These are phyloP conservation scores for Homarus americanus DNA, from an alignment of 1,140 invertebrate species.

Conservation along the genomic window DNA sequence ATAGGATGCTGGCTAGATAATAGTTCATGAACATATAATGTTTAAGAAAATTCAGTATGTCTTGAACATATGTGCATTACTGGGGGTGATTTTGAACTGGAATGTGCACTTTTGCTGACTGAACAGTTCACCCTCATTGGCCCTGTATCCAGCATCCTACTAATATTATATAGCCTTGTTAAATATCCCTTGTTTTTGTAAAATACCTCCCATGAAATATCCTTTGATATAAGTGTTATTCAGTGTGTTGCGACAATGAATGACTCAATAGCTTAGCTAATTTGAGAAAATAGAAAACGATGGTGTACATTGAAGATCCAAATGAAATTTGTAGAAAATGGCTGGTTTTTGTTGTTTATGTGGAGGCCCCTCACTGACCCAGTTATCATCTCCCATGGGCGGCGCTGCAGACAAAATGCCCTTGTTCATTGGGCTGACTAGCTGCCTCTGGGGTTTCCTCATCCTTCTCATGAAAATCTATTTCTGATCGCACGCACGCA, in stretches of 20 bases:
- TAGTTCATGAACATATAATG: neutral
- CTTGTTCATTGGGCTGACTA: slow-evolving; percentile 85
- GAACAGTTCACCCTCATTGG: neutral
- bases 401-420: slow-evolving; percentile 83
- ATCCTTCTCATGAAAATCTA: slow-evolving; percentile 86
- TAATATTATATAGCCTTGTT: neutral
- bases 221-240: neutral
- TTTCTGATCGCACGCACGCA: slow-evolving; percentile 81
- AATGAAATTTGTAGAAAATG: slow-evolving; percentile 12
- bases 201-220: neutral
- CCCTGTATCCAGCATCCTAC: slow-evolving; percentile 30
- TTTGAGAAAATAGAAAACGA: slow-evolving; percentile 5
- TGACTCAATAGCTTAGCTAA: slow-evolving; percentile 27
- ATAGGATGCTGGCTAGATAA: slow-evolving; percentile 32
- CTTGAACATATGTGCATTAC: neutral
- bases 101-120: neutral
- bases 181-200: neutral
- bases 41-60: neutral
- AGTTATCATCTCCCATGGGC: slow-evolving; percentile 71
- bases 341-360: neutral
- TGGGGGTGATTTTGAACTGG: neutral
- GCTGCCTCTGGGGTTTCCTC: slow-evolving; percentile 85
- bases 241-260: neutral
- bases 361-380: slow-evolving; percentile 55
- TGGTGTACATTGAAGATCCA: neutral